Evolutionary conservation across 2,797 vertebrate genomes (phyloP).

Genomic region (Lacerta viridis): DNA sequence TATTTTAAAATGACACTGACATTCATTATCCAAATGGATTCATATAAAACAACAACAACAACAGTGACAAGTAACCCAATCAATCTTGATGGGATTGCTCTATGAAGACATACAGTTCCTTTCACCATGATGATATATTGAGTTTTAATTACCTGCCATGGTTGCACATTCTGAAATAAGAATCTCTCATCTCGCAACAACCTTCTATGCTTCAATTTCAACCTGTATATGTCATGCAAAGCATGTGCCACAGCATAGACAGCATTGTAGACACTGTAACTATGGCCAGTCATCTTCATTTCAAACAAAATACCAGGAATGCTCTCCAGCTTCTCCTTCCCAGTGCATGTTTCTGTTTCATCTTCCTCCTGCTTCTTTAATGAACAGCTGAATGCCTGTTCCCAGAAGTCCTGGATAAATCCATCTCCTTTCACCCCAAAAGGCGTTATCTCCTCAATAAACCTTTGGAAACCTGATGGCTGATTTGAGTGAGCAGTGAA

Average conservation of each 20-base stretch:
- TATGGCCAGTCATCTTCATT: constrained; percentile 20
- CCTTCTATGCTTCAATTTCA: not conserved
- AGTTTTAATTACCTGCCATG: constrained; percentile 8
- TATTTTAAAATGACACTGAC: not conserved
- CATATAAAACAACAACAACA: not conserved
- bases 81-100: not conserved
- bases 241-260: constrained; percentile 4
- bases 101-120: not conserved
- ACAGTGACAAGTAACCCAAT: not conserved
- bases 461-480: not conserved
- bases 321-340: constrained; percentile 4
- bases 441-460: not conserved
- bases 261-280: constrained; percentile 25
- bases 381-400: constrained; percentile 9
- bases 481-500: not conserved
- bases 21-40: not conserved
- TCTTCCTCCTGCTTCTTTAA: not conserved
- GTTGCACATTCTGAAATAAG: not conserved
- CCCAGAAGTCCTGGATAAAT: constrained; percentile 13
- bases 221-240: not conserved
- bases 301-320: constrained; percentile 7
- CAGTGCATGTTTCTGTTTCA: not conserved
- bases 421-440: not conserved
- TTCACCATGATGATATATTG: not conserved
- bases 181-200: not conserved